phyloP scores from a whole-genome alignment of 1,140 invertebrate genomes.

The Steinernema feltiae region DNA sequence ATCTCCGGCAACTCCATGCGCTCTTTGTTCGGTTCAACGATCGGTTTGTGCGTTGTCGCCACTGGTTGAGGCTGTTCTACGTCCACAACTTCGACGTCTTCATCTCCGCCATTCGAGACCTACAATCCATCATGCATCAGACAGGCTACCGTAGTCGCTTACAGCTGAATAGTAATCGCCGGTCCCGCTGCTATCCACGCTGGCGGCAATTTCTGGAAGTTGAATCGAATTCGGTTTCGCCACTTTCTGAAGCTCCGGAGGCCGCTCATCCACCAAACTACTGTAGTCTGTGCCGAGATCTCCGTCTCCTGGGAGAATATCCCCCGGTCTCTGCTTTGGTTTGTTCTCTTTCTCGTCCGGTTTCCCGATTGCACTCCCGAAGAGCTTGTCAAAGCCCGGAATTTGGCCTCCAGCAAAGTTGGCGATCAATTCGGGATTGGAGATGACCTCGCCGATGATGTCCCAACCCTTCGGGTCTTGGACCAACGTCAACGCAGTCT shows the following conservation, averaged over 20 bases:
- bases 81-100: conserved; percentile 20
- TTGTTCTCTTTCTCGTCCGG: conserved; percentile 23
- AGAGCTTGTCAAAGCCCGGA: conserved; percentile 20
- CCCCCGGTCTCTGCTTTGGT: background rate
- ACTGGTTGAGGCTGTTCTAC: conserved; percentile 16
- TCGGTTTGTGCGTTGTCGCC: background rate
- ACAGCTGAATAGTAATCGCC: conserved; percentile 42
- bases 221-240: conserved; percentile 27
- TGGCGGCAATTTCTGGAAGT: conserved; percentile 39
- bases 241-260: conserved; percentile 23
- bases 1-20: conserved; percentile 36
- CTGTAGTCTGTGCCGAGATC: conserved; percentile 51
- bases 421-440: conserved; percentile 54
- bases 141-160: background rate
- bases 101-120: conserved; percentile 4
- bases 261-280: conserved; percentile 36
- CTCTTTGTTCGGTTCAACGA: background rate
- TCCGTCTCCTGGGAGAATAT: conserved; percentile 38
- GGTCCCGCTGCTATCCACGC: conserved; percentile 24
- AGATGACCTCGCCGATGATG: conserved; percentile 51
- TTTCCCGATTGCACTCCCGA: conserved; percentile 33
- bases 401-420: conserved; percentile 41
- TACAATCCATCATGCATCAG: conserved; percentile 23
- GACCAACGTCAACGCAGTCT: conserved; percentile 52
- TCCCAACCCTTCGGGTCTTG: conserved; percentile 56